A percentile compares a stretch with the other conserved stretches of the same genome.
These are phyloP conservation scores for Archips crataeganus DNA, from an alignment of 2,888 invertebrate genomes.

Conservation along the genomic window DNA sequence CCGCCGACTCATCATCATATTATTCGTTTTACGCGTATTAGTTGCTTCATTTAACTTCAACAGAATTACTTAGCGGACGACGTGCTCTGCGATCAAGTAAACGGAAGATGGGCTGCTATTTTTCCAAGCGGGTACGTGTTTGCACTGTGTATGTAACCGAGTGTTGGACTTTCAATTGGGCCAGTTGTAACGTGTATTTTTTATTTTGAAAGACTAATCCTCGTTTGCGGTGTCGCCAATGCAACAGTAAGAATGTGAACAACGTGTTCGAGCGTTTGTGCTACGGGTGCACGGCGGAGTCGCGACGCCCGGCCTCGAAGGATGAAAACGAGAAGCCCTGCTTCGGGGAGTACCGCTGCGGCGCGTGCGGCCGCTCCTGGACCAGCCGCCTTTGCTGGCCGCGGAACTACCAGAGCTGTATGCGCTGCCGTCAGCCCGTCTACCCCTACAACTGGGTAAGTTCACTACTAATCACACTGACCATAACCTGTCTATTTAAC, in stretches of 20 bases:
- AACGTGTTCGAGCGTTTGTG: slow-evolving; percentile 28
- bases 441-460: slow-evolving; percentile 34
- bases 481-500: no score
- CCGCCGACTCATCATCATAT: slow-evolving; percentile 17
- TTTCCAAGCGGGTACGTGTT: slow-evolving; percentile 26
- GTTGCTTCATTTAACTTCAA: slow-evolving; percentile 20
- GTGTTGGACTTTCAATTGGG: neutral
- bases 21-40: slow-evolving; percentile 7
- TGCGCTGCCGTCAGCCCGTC: slow-evolving; percentile 23
- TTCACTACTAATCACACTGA: no score
- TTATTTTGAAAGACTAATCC: neutral
- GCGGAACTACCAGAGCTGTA: slow-evolving; percentile 31
- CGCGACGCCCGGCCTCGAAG: slow-evolving; percentile 6
- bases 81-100: neutral
- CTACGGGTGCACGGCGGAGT: slow-evolving; percentile 10
- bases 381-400: slow-evolving; percentile 37
- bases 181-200: slow-evolving; percentile 2
- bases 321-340: slow-evolving; percentile 17
- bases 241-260: slow-evolving; percentile 16
- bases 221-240: slow-evolving; percentile 19
- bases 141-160: neutral
- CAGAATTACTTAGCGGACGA: slow-evolving; percentile 13
- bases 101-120: slow-evolving; percentile 26
- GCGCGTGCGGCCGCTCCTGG: slow-evolving; percentile 22
- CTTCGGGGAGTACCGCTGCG: slow-evolving; percentile 38